Evolutionary conservation across 2,888 invertebrate species (phyloP), one percentile per base, ranked within the genome.

Genomic region (Colletes collaris): DNA sequence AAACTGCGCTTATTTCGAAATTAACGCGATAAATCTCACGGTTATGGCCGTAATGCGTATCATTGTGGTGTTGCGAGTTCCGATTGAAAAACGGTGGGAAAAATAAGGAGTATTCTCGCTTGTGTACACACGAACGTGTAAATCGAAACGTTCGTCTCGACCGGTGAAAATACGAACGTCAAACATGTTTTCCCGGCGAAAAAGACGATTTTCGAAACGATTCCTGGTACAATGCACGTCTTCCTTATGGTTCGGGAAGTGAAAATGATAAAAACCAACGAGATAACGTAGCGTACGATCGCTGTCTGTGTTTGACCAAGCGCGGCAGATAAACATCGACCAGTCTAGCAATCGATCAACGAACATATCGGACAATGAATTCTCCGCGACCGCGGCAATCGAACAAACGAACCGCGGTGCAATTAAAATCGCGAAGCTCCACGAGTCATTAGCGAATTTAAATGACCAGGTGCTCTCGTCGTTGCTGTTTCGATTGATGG

Each of bases 371-470:
- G 46, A 11, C 19, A 66, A 74, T 66, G 64, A 65, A 71, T 58
- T 63, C 44, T 63, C 52, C 59, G 55, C 58, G 64, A 27, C 46
- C 55, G 49, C 46, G 70, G 27, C 68, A 53, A 69, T 70, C 76
- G 62, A 56, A 55, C 69, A 60, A 75, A 63, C 62, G 60, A 76
- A 62, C 65, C 72, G 53, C 60, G 53, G 16, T 49, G 63, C 52
- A 80, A 83, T 85, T 85, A 85, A 80, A 85, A 78, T 76, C 68
- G 63, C 70, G 66, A 52, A 56, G 37, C 66, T 68, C 1, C 53
- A 46, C 62, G 35, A 50, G 37, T 76, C 69, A 72, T 81, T 81
- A 72, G 70, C 64, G 68, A 50, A 44, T 76, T 83, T 83, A 80
- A 85, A 83, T 68, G 59, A 56, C 58, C 76, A 73, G 67, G 64